phyloP scores from a whole-genome alignment of 2,797 vertebrate species.

The Acipenser oxyrinchus region DNA sequence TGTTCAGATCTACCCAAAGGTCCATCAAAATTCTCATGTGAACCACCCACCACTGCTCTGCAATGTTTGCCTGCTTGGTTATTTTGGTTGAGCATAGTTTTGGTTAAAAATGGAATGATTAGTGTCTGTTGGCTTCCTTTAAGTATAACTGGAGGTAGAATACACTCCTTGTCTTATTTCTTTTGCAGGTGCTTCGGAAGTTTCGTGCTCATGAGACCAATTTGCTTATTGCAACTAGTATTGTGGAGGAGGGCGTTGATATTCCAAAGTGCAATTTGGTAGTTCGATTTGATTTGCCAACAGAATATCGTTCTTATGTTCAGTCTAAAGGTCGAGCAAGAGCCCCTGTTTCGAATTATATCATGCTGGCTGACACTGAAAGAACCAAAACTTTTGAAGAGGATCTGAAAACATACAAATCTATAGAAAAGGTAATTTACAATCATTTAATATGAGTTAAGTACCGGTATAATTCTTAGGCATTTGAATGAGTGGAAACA shows the following conservation, averaged over 20 bases:
- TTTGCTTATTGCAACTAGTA: constrained; percentile 93
- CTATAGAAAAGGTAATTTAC: constrained; percentile 84
- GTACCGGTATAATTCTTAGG: not conserved
- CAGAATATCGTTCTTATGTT: constrained; percentile 93
- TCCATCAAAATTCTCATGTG: too few species aligned
- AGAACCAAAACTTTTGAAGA: constrained; percentile 83
- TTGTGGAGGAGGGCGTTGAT: constrained; percentile 96
- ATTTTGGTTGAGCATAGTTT: too few species aligned
- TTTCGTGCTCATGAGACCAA: constrained; percentile 98
- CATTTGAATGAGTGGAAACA: not conserved
- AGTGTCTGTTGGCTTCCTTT: not conserved
- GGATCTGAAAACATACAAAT: constrained; percentile 95
- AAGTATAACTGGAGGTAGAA: not conserved
- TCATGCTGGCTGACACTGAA: constrained; percentile 92
- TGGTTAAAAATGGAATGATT: not conserved
- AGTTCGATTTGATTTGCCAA: constrained; percentile 93
- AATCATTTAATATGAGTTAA: not conserved
- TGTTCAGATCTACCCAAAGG: too few species aligned
- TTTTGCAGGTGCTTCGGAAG: constrained; percentile 83
- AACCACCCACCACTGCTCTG: too few species aligned
- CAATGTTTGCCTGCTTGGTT: too few species aligned
- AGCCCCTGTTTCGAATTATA: constrained; percentile 93
- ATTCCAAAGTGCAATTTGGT: constrained; percentile 98
- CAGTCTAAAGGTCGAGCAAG: constrained; percentile 94
- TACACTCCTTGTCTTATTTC: not conserved